phyloP scores from a whole-genome alignment of 2,888 invertebrate genomes.

The Celastrina argiolus region DNA sequence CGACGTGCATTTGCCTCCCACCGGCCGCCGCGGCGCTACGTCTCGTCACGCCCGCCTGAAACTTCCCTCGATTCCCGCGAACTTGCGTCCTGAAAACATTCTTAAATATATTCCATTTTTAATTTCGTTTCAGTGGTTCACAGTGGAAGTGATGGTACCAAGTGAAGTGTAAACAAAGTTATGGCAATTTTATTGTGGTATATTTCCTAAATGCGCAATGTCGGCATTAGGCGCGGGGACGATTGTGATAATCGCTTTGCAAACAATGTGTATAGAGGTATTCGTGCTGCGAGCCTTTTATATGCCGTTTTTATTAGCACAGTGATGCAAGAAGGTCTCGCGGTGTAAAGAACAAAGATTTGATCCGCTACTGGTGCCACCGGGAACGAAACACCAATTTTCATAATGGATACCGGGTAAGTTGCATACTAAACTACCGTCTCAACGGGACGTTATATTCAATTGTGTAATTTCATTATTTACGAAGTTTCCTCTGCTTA shows the following conservation, averaged over 20 bases:
- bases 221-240: constrained; percentile 65
- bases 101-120: background rate
- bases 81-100: background rate
- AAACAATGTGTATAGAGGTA: constrained; percentile 62
- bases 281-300: constrained; percentile 51
- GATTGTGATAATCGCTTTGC: constrained; percentile 66
- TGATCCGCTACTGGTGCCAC: constrained; percentile 43
- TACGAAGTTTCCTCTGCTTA: background rate
- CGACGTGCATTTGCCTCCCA: constrained; percentile 54
- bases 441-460: background rate
- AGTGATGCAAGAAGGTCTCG: constrained; percentile 52
- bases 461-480: background rate
- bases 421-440: constrained; percentile 26
- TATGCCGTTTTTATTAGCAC: constrained; percentile 60
- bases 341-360: constrained; percentile 54
- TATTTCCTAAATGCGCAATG: constrained; percentile 70
- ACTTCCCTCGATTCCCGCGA: constrained; percentile 44
- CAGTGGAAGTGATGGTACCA: constrained; percentile 9
- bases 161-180: constrained; percentile 28
- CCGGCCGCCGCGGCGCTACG: constrained; percentile 53
- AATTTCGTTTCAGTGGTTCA: background rate
- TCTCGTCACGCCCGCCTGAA: constrained; percentile 45
- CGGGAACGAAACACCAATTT: constrained; percentile 34
- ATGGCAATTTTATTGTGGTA: constrained; percentile 57
- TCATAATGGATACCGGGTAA: constrained; percentile 64